Base-by-base conservation (phyloP, 2,797 vertebrate genomes). In the Nothura maculosa region DNA sequence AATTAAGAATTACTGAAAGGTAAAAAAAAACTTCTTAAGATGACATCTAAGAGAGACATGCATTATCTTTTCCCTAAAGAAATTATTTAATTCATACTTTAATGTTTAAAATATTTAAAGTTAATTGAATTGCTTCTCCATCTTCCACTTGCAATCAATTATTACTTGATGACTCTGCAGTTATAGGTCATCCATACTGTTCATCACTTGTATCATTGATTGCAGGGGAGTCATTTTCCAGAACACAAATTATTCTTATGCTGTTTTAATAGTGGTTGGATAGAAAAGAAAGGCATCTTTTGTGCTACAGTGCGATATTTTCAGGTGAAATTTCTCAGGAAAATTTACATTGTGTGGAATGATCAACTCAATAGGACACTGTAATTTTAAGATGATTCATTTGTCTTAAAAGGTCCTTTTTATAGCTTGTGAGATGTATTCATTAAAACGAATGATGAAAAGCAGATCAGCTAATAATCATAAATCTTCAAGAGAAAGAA, bases 231-330 rank as follows among this genome's bases (percentile, higher is more conserved):
- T 47, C 69, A 32, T 43, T 83, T 87, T 68, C 63, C 47, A 67
- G n/a, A 88, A 78, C 42, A 52, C 47, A 83, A 79, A 54, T 83
- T 4, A 81, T 85, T 92, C 89, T 42, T 89, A 5, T 89, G 45
- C 58, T 85, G 15, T 70, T 90, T 90, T 89, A 82, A 58, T 28
- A 81, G 40, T 7, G 63, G 36, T 4, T 50, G 58, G 14, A 42
- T 64, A 75, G 40, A 77, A 57, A 6, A 28, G 81, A 80, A 86
- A 82, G 10, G 34, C 30, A 38, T 1, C 5, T 78, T 83, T 76
- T 73, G 25, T 88, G n/a, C 60, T 4, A 2, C 6, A 76, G 22
- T 21, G 15, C 21, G 81, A 50, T 58, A 79, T 47, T 86, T 50
- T 55, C 22, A 90, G 16, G 20, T 70, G 22, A 83, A 91, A 68